Base-by-base conservation (phyloP, 2,888 invertebrate genomes). In the Tortrix viridana region DNA sequence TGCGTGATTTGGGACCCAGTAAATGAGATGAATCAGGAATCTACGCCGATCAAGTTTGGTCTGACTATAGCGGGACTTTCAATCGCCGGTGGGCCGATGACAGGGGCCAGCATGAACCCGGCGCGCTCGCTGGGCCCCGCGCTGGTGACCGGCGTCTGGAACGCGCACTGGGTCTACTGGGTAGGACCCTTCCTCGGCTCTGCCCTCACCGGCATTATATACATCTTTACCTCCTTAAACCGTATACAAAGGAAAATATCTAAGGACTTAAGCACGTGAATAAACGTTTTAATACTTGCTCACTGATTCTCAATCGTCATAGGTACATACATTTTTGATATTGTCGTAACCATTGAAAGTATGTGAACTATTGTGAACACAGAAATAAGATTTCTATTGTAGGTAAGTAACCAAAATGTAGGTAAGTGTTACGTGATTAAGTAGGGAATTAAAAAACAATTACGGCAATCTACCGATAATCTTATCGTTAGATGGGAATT, bases 1-100 rank as follows among this genome's bases (percentile, higher is more conserved):
- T 96, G 96, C 75, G 94, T 94, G 0, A 88, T 95, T 14, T 96
- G 95, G 95, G 96, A 97, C 80, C 94, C 94, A 16, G 89, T 95
- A 59, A 95, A 96, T 77, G 81, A 86, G 7, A 85, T 89, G 20
- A 95, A 94, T 71, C 92, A 93, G 23, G 96, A 96, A 68, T 95
- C 95, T 0, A 81, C 89, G 1, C 82, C 96, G 1, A 80, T 96
- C 18, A 94, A 95, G 73, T 96, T 96, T 72, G 96, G 95, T 54
- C 86, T 96, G 53, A 91, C 95, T 2, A 89, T 96, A 67, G 85
- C 93, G 16, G 94, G 93, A 0, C 82, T 96, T 61, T 95, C 95
- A 1, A 85, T 95, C 61, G 93, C 94, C 2, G 95, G 95, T 32
- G 95, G 94, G 4, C 94, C 95, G 1, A 92, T 94, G 69, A 96